Conservation (phyloP, 2,888 invertebrate genomes). For the Onchidella celtica region DNA sequence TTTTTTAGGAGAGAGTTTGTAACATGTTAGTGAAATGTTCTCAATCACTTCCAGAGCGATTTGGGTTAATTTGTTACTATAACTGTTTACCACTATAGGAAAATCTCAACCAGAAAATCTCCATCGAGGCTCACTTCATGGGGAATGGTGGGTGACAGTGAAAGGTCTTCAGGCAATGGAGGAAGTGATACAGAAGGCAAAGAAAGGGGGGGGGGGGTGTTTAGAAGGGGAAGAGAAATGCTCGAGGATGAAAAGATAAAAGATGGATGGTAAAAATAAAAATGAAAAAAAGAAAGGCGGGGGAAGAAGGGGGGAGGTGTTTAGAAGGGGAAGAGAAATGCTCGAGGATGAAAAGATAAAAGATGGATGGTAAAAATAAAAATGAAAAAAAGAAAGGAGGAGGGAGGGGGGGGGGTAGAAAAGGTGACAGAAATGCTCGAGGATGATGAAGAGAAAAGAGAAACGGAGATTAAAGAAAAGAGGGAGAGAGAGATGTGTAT, state of each 20-base stretch:
- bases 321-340: not conserved
- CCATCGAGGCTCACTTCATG: too few relatives aligned
- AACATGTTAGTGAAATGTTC: too few relatives aligned
- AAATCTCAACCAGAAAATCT: too few relatives aligned
- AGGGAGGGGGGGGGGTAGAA: not conserved
- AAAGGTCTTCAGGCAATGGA: too few relatives aligned
- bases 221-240: too few relatives aligned
- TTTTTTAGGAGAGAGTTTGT: too few relatives aligned
- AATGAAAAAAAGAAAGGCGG: constrained; percentile 1
- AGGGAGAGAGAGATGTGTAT: not conserved
- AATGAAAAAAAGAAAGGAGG: not conserved
- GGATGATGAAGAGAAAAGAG: not conserved
- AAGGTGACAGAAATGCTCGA: not conserved
- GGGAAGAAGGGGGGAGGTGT: not conserved
- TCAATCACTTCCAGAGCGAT: too few relatives aligned
- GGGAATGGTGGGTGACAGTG: too few relatives aligned
- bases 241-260: not conserved
- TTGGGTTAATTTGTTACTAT: too few relatives aligned
- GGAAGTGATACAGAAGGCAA: too few relatives aligned
- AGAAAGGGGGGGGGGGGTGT: too few relatives aligned
- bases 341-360: not conserved
- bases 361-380: not conserved
- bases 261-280: not conserved
- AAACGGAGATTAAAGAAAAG: constrained; percentile 6
- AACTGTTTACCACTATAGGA: too few relatives aligned